These are phyloP conservation scores for Margaritifera margaritifera DNA, from an alignment of 2,888 invertebrate species.

Conservation along the genomic window DNA sequence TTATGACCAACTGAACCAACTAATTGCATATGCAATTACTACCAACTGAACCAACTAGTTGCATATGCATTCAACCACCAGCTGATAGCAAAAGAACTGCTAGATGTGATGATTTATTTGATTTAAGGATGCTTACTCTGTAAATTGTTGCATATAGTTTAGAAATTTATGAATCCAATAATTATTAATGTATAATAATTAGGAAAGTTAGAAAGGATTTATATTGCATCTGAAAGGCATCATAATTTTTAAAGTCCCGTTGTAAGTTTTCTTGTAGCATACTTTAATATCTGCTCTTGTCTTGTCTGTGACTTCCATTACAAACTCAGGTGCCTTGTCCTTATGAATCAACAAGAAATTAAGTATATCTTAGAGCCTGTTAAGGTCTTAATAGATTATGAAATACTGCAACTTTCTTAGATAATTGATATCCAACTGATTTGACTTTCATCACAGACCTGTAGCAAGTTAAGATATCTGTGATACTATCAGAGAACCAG, in stretches of 20 bases:
- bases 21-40: too few relatives aligned
- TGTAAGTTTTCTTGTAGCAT: constrained; percentile 20
- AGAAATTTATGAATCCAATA: neutral
- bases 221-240: neutral
- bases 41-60: too few relatives aligned
- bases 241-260: neutral
- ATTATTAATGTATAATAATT: neutral
- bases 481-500: too few relatives aligned
- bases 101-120: too few relatives aligned
- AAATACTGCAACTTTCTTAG: neutral
- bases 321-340: constrained; percentile 83
- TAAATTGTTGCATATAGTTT: too few relatives aligned
- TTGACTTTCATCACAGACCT: neutral
- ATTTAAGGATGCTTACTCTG: too few relatives aligned
- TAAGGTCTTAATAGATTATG: constrained; percentile 16
- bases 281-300: constrained; percentile 97
- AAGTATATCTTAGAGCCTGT: constrained; percentile 64
- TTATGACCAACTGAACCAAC: too few relatives aligned
- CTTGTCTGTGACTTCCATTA: constrained; percentile 99
- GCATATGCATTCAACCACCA: too few relatives aligned
- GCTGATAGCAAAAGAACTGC: too few relatives aligned
- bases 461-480: too few relatives aligned
- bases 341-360: constrained; percentile 64
- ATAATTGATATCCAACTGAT: neutral
- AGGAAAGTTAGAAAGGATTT: neutral